Base-by-base conservation (phyloP, 2,888 invertebrate genomes). In the Smittia sp. region DNA sequence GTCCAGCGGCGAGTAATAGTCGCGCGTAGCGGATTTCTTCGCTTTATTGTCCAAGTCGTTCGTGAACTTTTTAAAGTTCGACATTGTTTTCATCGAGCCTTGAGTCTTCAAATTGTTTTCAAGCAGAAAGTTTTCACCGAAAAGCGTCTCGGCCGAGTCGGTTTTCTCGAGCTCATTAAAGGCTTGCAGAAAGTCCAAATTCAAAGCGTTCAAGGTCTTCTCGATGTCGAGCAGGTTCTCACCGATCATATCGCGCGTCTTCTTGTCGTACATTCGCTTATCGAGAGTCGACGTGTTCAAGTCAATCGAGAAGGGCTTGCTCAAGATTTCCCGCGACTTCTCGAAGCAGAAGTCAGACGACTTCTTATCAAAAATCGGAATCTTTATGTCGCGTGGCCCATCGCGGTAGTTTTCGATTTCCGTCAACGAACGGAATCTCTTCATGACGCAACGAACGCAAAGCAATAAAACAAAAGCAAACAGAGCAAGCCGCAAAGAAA, bases 341-440 rank as follows among this genome's bases (percentile, higher is more conserved):
- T 89, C 89, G 78, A 90, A 90, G 78, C 88, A 89, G 79, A 89
- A 89, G 80, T 90, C 90, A 0, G 89, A 89, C 11, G 88, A 88
- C n/a, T 89, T 88, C 79, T 88, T 88, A 80, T 90, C 90, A 86
- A 89, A 90, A 15, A 89, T 81, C 1, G 89, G 89, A 65, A 90
- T 83, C 75, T 87, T 84, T 74, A 86, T 80, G 74, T 83, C 82
- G 63, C 80, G 78, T 74, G 73, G 79, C 63, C 77, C 79, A 65
- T 80, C 80, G 69, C 84, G 81, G 68, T 78, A 79, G 74, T 83
- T 83, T 76, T 86, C 85, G 66, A 86, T 80, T 76, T 86, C 85
- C 76, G 85, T 85, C 74, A 85, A 78, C 75, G 85, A 84, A 76
- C 82, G 84, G 79, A 85, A 85, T 76, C 83, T 82, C 82, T 84